Percentiles rank a stretch among this genome's conserved stretches.
Conservation (phyloP, 23 tunicate genomes). For the Trididemnum miniatum region DNA sequence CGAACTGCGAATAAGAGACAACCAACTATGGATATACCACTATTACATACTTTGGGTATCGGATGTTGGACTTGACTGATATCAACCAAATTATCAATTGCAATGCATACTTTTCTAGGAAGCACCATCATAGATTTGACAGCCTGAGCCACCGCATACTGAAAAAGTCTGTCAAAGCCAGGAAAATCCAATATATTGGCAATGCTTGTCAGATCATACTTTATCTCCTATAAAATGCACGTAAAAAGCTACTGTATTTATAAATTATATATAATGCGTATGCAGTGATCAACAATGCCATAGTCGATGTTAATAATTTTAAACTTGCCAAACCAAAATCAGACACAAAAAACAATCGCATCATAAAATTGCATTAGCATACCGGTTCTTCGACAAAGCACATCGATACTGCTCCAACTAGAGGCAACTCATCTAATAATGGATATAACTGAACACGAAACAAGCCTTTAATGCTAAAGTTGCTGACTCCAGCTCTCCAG, state of each 20-base stretch:
- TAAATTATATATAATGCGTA: too few species aligned
- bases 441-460: background rate
- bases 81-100: background rate
- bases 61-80: background rate
- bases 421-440: background rate
- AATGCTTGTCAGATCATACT: background rate
- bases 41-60: background rate
- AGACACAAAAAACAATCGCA: too few species aligned
- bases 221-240: background rate
- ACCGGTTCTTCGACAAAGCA: slow-evolving; percentile 10
- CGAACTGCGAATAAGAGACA: too few species aligned
- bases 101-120: background rate
- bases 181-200: slow-evolving; percentile 19
- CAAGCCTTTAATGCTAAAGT: background rate
- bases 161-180: slow-evolving; percentile 11
- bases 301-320: too few species aligned
- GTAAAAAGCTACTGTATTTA: too few species aligned
- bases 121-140: background rate
- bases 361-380: too few species aligned
- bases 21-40: too few species aligned
- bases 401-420: background rate
- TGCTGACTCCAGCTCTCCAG: background rate
- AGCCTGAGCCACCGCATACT: background rate
- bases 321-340: too few species aligned
- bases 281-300: too few species aligned